phyloP scores from a whole-genome alignment of 2,888 invertebrate species.

The Odontomyia ornata region DNA sequence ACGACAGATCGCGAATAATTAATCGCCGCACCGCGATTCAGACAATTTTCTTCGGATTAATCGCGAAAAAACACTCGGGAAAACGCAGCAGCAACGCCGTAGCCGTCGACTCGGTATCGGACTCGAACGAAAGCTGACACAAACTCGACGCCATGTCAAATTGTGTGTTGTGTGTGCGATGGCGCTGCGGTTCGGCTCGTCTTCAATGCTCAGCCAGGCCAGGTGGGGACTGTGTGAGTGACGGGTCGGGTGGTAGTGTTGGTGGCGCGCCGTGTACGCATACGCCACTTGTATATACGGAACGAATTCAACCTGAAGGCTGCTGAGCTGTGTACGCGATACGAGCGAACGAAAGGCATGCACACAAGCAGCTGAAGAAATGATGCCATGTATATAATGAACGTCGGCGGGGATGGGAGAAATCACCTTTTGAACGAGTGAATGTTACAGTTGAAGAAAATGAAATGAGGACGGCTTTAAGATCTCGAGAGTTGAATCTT shows the following conservation, averaged over 20 bases:
- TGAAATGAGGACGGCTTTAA: not conserved
- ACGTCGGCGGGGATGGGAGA: not conserved
- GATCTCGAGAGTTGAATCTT: too few relatives aligned
- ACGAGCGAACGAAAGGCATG: not conserved
- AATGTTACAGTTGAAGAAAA: not conserved
- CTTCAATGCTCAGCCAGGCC: constrained; percentile 31
- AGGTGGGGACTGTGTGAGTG: constrained; percentile 15
- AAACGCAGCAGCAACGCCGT: constrained; percentile 5
- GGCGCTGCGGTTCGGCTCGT: constrained; percentile 45
- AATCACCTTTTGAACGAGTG: not conserved
- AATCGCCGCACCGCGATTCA: constrained; percentile 20
- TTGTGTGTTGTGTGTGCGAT: constrained; percentile 46
- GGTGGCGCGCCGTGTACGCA: not conserved
- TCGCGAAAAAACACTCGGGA: constrained; percentile 35
- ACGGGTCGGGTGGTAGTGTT: not conserved
- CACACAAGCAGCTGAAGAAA: constrained; percentile 25
- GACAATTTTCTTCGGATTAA: constrained; percentile 35
- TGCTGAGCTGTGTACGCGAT: not conserved
- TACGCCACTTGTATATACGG: constrained; percentile 11
- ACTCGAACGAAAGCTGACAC: constrained; percentile 48
- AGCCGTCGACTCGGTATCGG: constrained; percentile 23
- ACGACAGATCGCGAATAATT: constrained; percentile 24
- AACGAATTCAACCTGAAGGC: constrained; percentile 11
- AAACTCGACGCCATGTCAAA: constrained; percentile 51
- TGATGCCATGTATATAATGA: constrained; percentile 21